Base-by-base conservation (phyloP, 1,140 invertebrate species). In the Adelges cooleyi region DNA sequence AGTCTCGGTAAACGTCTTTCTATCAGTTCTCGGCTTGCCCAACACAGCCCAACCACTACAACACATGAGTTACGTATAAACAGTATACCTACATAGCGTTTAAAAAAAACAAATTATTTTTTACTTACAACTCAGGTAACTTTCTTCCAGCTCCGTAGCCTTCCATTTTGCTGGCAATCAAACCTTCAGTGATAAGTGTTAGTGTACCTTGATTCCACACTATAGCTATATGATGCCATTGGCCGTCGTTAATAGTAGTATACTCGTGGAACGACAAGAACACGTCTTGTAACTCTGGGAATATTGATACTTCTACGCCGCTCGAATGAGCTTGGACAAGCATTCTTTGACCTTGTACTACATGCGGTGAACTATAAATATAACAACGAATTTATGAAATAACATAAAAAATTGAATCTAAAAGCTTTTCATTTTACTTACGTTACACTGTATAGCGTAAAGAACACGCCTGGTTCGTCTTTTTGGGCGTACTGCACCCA, bases 161-260 rank as follows among this genome's bases (percentile, higher is more conserved):
- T 75, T 91, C 87, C 52, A 88, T 80, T 74, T 90, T 91, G 70
- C 89, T 92, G 9, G 91, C 91, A 68, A 95, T 93, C 10, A 95
- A 80, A 29, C 89, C 92, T 80, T 96, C 93, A 0, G 92, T 94
- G 36, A 95, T 90, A 4, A 97, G 77, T 49, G 86, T 87, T 22
- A 95, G 76, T 73, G 89, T 86, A 65, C 89, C 88, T 15, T 90
- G 85, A 69, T 91, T 86, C 93, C 93, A 97, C 15, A 94, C 87
- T 22, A 97, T 79, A 17, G 92, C 91, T 17, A 97, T 82, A 73
- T 97, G 92, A 80, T 97, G 94, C 94, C 93, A 97, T 73, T 94
- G 89, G 10, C 92, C 92, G 72, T 96, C 93, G 70, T 95, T 96
- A 20, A 97, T 86, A 0, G 90, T 92, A 3, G 94, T 90, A 69